A percentile compares a stretch with the other conserved stretches of the same genome.
These are phyloP conservation scores for Cephonodes hylas DNA, from an alignment of 2,888 invertebrate genomes.

Conservation along the genomic window DNA sequence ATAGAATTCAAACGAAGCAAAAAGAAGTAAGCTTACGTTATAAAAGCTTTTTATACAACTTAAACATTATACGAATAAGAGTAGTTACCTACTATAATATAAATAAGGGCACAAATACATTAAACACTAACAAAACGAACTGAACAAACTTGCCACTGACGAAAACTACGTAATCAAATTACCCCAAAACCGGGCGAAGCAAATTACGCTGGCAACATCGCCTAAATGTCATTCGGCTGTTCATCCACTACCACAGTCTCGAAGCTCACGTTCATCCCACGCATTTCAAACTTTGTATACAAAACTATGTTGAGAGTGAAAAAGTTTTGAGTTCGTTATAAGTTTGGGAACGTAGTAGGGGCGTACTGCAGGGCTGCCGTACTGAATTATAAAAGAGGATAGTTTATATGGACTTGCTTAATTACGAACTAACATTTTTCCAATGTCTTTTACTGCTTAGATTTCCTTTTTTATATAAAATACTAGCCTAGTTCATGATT, in stretches of 20 bases:
- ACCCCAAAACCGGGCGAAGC: background rate
- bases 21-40: too few species aligned
- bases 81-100: background rate
- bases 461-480: too few species aligned
- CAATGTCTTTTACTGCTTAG: too few species aligned
- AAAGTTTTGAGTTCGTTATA: background rate
- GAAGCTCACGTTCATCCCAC: conserved; percentile 20
- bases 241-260: conserved; percentile 20
- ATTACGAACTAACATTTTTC: too few species aligned
- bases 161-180: background rate
- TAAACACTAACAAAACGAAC: too few species aligned
- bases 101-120: background rate
- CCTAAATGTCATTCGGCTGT: conserved; percentile 32
- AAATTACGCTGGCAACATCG: conserved; percentile 34
- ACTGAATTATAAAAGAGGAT: background rate
- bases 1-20: too few species aligned
- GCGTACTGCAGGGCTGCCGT: background rate
- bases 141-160: background rate
- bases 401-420: too few species aligned
- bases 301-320: background rate
- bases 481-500: too few species aligned
- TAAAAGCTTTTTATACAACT: too few species aligned
- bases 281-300: background rate
- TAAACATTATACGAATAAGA: too few species aligned
- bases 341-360: background rate